Evolutionary conservation across 2,797 vertebrate genomes (phyloP).

Genomic region (Momotus momota): DNA sequence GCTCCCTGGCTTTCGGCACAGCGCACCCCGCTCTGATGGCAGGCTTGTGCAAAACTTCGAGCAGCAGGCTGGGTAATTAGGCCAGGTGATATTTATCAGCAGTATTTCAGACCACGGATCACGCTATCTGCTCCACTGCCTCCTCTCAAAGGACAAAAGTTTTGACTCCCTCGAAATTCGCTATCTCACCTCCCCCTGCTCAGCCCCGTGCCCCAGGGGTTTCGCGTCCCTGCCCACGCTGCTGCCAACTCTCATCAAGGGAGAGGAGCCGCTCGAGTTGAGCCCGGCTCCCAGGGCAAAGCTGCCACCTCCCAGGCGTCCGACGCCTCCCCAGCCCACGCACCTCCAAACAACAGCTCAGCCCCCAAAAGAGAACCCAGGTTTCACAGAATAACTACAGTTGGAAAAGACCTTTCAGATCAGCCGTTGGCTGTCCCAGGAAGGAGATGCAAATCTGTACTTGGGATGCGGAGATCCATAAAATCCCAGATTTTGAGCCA

Average conservation of each 20-base stretch:
- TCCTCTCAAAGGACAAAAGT: background rate
- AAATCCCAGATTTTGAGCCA: background rate
- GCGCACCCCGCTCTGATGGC: fast-evolving
- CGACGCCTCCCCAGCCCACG: background rate
- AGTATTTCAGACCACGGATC: background rate
- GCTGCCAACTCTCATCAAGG: background rate
- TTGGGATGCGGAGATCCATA: background rate
- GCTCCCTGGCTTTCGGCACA: background rate
- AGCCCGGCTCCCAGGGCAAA: background rate
- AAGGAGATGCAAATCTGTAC: fast-evolving
- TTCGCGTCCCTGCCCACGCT: background rate
- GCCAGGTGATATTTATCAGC: background rate
- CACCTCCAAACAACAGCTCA: background rate
- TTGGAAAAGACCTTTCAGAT: too few relatives aligned
- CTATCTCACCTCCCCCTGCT: background rate
- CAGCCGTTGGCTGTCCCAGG: fast-evolving
- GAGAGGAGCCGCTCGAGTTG: background rate
- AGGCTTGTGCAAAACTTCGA: fast-evolving
- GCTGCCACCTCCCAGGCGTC: background rate
- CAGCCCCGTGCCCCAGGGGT: fast-evolving
- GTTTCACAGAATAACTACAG: too few relatives aligned
- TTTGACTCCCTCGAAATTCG: background rate
- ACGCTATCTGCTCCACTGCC: background rate
- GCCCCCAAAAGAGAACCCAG: background rate
- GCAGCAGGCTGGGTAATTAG: background rate